Conservation (phyloP, 2,113 vertebrate species). For the Indicator indicator region DNA sequence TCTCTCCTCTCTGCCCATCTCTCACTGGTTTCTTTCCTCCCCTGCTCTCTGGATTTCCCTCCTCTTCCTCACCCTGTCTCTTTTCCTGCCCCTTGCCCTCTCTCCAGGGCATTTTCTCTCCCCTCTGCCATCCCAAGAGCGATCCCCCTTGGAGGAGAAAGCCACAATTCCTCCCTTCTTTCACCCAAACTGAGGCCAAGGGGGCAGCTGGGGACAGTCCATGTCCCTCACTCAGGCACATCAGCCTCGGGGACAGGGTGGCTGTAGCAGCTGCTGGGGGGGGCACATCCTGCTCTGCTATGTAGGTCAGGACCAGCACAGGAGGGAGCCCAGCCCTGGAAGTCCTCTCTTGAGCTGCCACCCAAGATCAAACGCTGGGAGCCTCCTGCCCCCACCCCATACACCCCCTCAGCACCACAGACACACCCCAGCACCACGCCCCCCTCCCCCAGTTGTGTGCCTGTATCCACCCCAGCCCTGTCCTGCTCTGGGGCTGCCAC, state of each 20-base stretch:
- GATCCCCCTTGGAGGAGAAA: background rate
- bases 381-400: background rate
- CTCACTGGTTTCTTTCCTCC: background rate
- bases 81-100: background rate
- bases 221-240: background rate
- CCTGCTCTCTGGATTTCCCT: background rate
- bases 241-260: background rate
- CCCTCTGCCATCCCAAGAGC: background rate
- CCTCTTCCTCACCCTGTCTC: background rate
- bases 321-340: background rate
- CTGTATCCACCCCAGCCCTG: too few species aligned
- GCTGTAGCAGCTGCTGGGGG: background rate
- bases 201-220: background rate
- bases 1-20: background rate
- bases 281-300: background rate
- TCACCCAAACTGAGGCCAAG: background rate
- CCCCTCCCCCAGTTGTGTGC: too few species aligned
- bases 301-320: background rate
- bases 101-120: background rate
- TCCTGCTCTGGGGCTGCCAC: background rate
- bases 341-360: background rate
- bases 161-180: background rate
- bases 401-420: background rate
- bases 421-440: too few species aligned
- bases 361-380: background rate